These are phyloP conservation scores for Beaufortia kweichowensis DNA, from an alignment of 2,113 vertebrate genomes.

Conservation along the genomic window DNA sequence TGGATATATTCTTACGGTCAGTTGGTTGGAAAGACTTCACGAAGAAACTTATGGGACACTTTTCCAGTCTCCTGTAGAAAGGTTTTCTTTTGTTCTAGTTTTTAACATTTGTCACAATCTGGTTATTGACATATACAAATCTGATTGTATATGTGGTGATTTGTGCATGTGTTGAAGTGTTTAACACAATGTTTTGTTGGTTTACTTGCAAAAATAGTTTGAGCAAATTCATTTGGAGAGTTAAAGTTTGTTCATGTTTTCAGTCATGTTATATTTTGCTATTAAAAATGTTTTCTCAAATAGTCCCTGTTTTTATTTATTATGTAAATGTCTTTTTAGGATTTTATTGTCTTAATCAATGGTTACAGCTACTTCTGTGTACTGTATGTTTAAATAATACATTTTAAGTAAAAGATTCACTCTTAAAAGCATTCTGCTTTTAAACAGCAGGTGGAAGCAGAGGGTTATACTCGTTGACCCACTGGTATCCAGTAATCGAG, in stretches of 20 bases:
- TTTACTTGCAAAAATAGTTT: not conserved
- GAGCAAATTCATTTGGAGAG: not conserved
- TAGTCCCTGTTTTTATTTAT: not conserved
- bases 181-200: not conserved
- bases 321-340: too few species aligned
- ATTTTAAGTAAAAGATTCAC: too few species aligned
- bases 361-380: not conserved
- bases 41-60: conserved; percentile 1
- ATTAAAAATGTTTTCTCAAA: not conserved
- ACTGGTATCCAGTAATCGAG: not conserved
- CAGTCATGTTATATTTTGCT: not conserved
- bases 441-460: conserved; percentile 64
- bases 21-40: conserved; percentile 8
- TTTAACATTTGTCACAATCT: not conserved
- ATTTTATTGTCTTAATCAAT: too few species aligned
- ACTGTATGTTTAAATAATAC: not conserved
- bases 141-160: not conserved
- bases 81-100: not conserved
- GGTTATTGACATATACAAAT: not conserved
- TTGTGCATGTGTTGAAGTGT: not conserved
- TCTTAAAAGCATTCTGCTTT: too few species aligned
- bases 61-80: not conserved
- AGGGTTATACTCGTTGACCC: not conserved
- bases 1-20: conserved; percentile 40
- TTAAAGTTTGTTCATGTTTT: not conserved